Conservation (phyloP, 2,888 invertebrate species). For the Hylaea fasciaria region DNA sequence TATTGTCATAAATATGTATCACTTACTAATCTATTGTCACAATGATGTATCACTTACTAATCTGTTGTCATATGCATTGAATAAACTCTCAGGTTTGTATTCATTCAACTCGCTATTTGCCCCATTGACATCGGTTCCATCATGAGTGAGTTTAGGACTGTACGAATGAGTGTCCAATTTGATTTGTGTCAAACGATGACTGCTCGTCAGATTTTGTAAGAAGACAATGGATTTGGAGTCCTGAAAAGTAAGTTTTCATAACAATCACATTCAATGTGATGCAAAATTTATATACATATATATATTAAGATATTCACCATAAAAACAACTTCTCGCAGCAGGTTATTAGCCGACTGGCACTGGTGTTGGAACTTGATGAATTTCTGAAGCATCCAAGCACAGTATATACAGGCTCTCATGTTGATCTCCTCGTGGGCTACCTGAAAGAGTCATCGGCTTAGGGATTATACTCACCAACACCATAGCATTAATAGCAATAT, state of each 20-base stretch:
- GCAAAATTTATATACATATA: no score
- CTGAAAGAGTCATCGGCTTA: constrained; percentile 40
- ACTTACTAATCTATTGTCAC: no score
- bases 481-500: no score
- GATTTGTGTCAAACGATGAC: constrained; percentile 30
- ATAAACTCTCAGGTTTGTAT: constrained; percentile 1
- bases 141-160: constrained; percentile 5
- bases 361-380: constrained; percentile 55
- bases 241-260: no score
- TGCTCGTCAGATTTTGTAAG: constrained; percentile 3
- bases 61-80: neutral
- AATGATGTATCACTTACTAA: neutral
- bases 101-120: neutral
- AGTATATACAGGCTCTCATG: constrained; percentile 56
- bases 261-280: no score
- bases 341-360: constrained; percentile 49
- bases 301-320: constrained; percentile 51
- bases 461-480: neutral
- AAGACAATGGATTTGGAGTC: constrained; percentile 23
- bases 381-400: constrained; percentile 55
- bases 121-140: neutral
- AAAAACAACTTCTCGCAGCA: constrained; percentile 39
- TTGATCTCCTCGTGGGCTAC: constrained; percentile 26
- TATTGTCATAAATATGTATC: neutral
- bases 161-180: neutral